Percentiles rank a stretch among this genome's conserved stretches.
Evolutionary conservation across 2,113 vertebrate genomes (phyloP).

Genomic region (Noctilio leporinus): DNA sequence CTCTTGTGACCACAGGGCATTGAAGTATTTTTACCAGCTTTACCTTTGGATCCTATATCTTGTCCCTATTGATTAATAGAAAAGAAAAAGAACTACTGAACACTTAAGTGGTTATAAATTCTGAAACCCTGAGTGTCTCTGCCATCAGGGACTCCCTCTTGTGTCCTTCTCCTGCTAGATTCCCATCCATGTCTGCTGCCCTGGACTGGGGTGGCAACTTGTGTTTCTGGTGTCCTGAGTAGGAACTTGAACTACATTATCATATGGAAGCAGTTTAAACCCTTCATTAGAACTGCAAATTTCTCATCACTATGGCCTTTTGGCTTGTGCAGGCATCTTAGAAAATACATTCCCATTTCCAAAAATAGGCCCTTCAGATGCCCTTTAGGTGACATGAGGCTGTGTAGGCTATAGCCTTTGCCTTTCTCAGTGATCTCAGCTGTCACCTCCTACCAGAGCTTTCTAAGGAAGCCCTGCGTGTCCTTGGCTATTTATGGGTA

Average conservation of each 20-base stretch:
- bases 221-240: background rate
- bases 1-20: background rate
- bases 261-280: background rate
- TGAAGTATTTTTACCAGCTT: background rate
- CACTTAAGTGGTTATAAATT: background rate
- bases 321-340: background rate
- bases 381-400: background rate
- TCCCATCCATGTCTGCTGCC: background rate
- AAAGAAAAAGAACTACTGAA: background rate
- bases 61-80: background rate
- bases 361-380: background rate
- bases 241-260: background rate
- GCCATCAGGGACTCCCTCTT: background rate
- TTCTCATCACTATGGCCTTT: background rate
- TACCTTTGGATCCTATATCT: background rate
- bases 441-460: background rate
- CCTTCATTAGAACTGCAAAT: background rate
- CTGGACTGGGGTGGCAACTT: background rate
- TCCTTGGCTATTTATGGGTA: background rate
- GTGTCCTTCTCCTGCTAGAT: accelerated
- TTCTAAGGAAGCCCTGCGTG: background rate
- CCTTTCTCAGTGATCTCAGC: background rate
- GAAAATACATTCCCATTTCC: background rate
- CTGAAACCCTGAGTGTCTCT: background rate
- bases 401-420: background rate